Evolutionary conservation across 2,888 invertebrate genomes (phyloP).

Genomic region (Marasmarcha lunaedactyla): DNA sequence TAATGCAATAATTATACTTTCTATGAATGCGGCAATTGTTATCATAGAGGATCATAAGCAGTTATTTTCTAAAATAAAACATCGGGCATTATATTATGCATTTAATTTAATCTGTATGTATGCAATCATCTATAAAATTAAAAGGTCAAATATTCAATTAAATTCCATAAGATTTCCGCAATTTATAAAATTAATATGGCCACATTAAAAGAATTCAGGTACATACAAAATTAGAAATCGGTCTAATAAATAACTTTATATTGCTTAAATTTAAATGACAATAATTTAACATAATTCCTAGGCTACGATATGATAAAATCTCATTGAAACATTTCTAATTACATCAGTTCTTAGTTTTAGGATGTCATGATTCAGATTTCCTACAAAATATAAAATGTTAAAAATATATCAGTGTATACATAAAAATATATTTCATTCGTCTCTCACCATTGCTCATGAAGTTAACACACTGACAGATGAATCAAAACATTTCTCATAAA

Average conservation of each 20-base stretch:
- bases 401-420: slow-evolving; percentile 3
- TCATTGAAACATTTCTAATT: slow-evolving; percentile 35
- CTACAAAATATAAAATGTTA: slow-evolving; percentile 44
- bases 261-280: slow-evolving; percentile 39
- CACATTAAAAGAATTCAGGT: slow-evolving; percentile 66
- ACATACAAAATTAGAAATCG: slow-evolving; percentile 51
- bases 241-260: slow-evolving; percentile 47
- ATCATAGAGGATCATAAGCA: too few species aligned
- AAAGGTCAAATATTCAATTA: slow-evolving; percentile 44
- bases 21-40: too few species aligned
- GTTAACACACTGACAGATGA: not conserved
- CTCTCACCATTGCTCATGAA: not conserved
- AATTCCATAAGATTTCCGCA: slow-evolving; percentile 33
- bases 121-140: slow-evolving; percentile 54
- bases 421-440: slow-evolving; percentile 1
- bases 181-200: slow-evolving; percentile 59
- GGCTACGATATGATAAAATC: slow-evolving; percentile 49
- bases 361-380: slow-evolving; percentile 31
- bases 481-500: not conserved
- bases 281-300: slow-evolving; percentile 62
- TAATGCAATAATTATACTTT: too few species aligned
- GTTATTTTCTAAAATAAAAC: too few species aligned
- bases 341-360: slow-evolving; percentile 43
- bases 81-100: slow-evolving; percentile 32
- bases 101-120: slow-evolving; percentile 49